Evolutionary conservation across 1,140 invertebrate genomes (phyloP).

Genomic region (Mactra quadrangularis): DNA sequence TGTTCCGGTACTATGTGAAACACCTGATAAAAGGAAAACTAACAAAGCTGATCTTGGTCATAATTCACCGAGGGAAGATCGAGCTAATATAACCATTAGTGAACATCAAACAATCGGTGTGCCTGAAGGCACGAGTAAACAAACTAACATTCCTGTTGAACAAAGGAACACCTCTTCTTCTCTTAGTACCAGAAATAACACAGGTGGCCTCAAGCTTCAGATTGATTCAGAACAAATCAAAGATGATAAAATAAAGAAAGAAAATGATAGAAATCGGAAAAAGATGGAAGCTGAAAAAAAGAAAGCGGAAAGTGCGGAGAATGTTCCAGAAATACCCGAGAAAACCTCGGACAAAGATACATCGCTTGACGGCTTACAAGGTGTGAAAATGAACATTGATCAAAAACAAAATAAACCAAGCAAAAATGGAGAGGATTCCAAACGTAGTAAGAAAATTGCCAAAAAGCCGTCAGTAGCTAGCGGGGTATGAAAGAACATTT

Average conservation of each 20-base stretch:
- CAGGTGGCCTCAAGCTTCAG: neutral
- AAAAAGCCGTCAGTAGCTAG: conserved; percentile 30
- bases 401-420: neutral
- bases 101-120: no score
- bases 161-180: no score
- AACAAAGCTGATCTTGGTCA: neutral
- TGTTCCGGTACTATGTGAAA: neutral
- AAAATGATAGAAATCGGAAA: neutral
- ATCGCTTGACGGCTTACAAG: neutral
- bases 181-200: no score
- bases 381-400: conserved; percentile 7
- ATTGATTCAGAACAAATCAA: neutral
- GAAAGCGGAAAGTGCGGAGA: neutral
- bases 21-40: neutral
- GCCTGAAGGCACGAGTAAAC: no score
- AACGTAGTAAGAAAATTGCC: neutral
- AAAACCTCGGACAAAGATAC: neutral
- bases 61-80: neutral
- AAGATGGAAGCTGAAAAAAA: neutral
- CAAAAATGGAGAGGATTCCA: neutral
- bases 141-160: no score
- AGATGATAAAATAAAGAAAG: neutral
- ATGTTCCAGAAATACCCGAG: no score
- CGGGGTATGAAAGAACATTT: conserved; percentile 19
- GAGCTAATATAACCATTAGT: no score